A percentile compares a stretch with the other conserved stretches of the same genome.
Evolutionary conservation across 2,888 invertebrate species (phyloP).

Genomic region (Pandemis cinnamomeana): DNA sequence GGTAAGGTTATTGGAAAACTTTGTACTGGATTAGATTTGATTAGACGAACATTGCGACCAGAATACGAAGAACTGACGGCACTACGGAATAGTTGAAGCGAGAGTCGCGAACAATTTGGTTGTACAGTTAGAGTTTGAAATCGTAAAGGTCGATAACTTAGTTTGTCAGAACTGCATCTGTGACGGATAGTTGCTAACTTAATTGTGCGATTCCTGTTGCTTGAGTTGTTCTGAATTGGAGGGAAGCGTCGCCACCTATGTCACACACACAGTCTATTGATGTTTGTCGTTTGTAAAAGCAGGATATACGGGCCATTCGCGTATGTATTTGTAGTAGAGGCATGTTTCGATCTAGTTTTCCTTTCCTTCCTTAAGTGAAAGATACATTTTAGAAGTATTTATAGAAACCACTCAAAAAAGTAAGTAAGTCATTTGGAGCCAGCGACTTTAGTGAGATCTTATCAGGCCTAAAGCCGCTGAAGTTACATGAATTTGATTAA

Average conservation of each 20-base stretch:
- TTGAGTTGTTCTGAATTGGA: conserved; percentile 11
- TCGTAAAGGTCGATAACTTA: conserved; percentile 24
- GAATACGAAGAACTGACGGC: conserved; percentile 1
- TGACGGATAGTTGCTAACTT: conserved; percentile 35
- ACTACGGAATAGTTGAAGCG: not conserved
- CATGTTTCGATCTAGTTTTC: no score
- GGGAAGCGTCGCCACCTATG: not conserved
- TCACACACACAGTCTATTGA: not conserved
- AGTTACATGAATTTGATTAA: not conserved
- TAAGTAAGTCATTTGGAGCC: not conserved
- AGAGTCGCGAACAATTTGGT: conserved; percentile 16
- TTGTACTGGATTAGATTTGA: conserved; percentile 81
- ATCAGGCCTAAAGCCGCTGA: not conserved
- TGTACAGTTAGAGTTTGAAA: conserved; percentile 10
- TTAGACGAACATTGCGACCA: conserved; percentile 54
- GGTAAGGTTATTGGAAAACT: conserved; percentile 82
- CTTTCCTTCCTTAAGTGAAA: no score
- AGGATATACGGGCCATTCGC: not conserved
- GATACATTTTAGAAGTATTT: not conserved
- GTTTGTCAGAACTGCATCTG: conserved; percentile 29
- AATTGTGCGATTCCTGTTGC: conserved; percentile 32
- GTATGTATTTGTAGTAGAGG: no score
- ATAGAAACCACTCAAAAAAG: not conserved
- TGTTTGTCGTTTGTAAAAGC: not conserved
- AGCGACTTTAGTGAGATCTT: not conserved